Percentiles rank a stretch among this genome's conserved stretches.
phyloP scores from a whole-genome alignment of 2,113 vertebrate genomes.

The Myotis lucifugus region DNA sequence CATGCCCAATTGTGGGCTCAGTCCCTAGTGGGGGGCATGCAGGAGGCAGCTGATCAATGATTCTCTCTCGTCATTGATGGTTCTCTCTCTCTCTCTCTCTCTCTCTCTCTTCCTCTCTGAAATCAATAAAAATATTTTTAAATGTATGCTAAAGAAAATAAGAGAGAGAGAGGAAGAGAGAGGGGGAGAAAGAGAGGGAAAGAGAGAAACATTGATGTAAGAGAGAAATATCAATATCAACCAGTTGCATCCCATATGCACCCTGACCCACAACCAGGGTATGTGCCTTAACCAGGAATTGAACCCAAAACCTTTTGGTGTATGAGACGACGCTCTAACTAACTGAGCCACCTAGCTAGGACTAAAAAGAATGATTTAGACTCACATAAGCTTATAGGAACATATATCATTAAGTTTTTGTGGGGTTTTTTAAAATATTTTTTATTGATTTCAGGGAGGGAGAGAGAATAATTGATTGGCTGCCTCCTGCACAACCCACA shows the following conservation, averaged over 20 bases:
- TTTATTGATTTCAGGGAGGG: too few species aligned
- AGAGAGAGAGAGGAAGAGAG: too few species aligned
- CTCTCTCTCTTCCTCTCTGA: too few species aligned
- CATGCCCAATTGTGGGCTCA: too few species aligned
- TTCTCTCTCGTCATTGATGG: too few species aligned
- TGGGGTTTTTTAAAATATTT: too few species aligned
- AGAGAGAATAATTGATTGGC: too few species aligned
- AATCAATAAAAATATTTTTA: too few species aligned
- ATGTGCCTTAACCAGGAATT: not conserved
- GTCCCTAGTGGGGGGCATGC: too few species aligned
- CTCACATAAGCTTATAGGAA: not conserved
- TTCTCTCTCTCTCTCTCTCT: too few species aligned
- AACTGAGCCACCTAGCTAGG: not conserved
- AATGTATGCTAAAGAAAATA: not conserved
- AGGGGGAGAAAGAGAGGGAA: not conserved
- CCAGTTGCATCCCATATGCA: not conserved
- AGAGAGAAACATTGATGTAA: not conserved
- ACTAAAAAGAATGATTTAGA: conserved; percentile 24
- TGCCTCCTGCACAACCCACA: too few species aligned
- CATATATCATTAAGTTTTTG: not conserved
- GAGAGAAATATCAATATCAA: not conserved
- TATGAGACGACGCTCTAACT: not conserved
- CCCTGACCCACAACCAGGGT: not conserved
- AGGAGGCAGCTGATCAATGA: too few species aligned
- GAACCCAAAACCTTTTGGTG: not conserved